These are phyloP conservation scores for Drosophila ochracea DNA, from an alignment of 2,888 invertebrate species.

Conservation along the genomic window DNA sequence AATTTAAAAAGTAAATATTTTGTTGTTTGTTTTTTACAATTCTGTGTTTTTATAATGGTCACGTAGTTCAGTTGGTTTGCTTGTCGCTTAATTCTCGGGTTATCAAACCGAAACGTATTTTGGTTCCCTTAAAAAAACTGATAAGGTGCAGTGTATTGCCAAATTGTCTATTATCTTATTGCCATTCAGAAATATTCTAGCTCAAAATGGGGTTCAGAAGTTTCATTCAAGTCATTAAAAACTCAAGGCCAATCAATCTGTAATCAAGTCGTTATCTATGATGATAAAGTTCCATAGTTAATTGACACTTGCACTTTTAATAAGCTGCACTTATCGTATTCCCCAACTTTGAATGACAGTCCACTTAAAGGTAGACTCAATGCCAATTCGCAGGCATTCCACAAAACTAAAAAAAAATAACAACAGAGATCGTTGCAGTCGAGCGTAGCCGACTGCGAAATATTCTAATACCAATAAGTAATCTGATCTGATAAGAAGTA, in stretches of 20 bases:
- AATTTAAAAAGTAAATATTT: neutral
- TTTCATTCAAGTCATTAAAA: constrained; percentile 7
- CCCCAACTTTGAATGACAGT: neutral
- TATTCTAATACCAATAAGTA: neutral
- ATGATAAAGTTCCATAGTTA: constrained; percentile 18
- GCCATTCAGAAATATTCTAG: neutral
- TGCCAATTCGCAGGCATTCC: constrained; percentile 5
- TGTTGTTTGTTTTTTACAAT: neutral
- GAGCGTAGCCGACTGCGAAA: neutral
- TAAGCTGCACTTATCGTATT: constrained; percentile 17
- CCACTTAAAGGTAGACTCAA: constrained; percentile 2
- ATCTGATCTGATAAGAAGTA: neutral
- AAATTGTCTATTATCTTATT: neutral
- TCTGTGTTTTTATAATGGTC: neutral
- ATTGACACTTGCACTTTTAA: constrained; percentile 26
- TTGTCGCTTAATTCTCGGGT: neutral
- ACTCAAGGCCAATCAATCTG: constrained; percentile 15
- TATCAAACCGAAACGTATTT: neutral
- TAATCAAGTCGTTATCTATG: constrained; percentile 27
- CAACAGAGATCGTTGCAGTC: neutral
- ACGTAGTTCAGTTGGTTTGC: neutral
- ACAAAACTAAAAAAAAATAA: neutral
- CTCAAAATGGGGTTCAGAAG: neutral
- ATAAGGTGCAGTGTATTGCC: neutral
- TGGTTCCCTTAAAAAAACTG: neutral